These are phyloP conservation scores for Smittia aterrima DNA, from an alignment of 2,888 invertebrate species.

Conservation along the genomic window DNA sequence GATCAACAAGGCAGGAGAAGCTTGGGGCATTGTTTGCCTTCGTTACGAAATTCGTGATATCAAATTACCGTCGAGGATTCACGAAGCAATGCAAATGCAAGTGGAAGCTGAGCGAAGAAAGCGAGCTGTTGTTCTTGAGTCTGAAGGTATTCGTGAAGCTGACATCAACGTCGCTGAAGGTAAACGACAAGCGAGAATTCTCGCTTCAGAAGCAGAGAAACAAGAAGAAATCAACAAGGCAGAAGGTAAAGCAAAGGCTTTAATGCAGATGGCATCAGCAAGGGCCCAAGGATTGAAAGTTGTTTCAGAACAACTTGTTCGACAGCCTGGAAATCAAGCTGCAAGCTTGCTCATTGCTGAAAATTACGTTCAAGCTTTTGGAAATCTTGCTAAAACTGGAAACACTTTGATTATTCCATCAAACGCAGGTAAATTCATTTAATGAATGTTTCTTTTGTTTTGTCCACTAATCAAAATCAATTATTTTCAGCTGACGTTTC, in stretches of 20 bases:
- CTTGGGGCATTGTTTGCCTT: slow-evolving; percentile 97
- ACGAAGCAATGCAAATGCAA: slow-evolving; percentile 99
- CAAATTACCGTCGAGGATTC: slow-evolving; percentile 82
- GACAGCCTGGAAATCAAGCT: slow-evolving; percentile 72
- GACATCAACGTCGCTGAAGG: slow-evolving; percentile 99
- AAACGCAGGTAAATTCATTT: slow-evolving; percentile 76
- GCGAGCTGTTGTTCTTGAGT: slow-evolving; percentile 93
- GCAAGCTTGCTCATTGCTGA: slow-evolving; percentile 92
- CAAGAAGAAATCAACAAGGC: slow-evolving; percentile 94
- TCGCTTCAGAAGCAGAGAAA: slow-evolving; percentile 94
- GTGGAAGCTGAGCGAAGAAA: slow-evolving; percentile 98
- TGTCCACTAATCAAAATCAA: not conserved
- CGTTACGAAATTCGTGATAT: slow-evolving; percentile 86
- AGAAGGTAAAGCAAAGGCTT: slow-evolving; percentile 85
- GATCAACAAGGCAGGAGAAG: slow-evolving; percentile 96
- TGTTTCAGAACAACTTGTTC: slow-evolving; percentile 64
- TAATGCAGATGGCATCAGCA: slow-evolving; percentile 88
- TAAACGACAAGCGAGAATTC: slow-evolving; percentile 83
- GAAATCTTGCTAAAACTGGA: slow-evolving; percentile 85
- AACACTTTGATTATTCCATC: slow-evolving; percentile 94
- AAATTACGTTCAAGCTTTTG: slow-evolving; percentile 92
- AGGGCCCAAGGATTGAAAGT: slow-evolving; percentile 78
- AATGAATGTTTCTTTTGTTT: not conserved
- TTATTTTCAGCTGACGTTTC: slow-evolving; percentile 47
- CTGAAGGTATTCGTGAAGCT: slow-evolving; percentile 87